Evolutionary conservation across 2,888 invertebrate genomes (phyloP), one percentile per base, ranked within the genome.

Genomic region (Erebia ligea): DNA sequence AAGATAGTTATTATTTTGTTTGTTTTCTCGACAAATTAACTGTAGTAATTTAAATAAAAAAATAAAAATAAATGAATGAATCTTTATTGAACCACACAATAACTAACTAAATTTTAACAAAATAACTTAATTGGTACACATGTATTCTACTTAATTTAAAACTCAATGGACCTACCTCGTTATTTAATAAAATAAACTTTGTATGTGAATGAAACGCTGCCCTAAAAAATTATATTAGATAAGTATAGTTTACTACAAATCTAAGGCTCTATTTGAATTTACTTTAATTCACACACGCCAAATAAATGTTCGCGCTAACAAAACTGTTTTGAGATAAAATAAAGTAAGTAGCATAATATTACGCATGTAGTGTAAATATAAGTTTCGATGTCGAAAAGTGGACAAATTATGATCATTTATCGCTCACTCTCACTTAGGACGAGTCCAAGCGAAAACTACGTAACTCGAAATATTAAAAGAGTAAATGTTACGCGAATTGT

Each of bases 401-500:
- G 63, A 74, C 72, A 74, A 72, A 72, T 74, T 74, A 74, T 66
- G 65, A 70, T 25, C 62, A 56, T 70, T 72, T 74, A 70, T 74
- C 70, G 68, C 52, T 64, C 70, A 74, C 74, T 74, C 70, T 74
- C 74, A 57, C 74, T 61, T 10, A 52, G 21, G 57, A 52, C 72
- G 25, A 48, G 58, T 52, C 69, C 13, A 17, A 19, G 71, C 13
- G 54, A 56, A 40, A 64, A 50, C 21, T 64, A 45, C 63, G 68
- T 67, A 67, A 67, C 59, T 42, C 50, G 54, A 57, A 62, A 67
- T 70, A 74, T 72, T 67, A 62, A 50, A 67, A 70, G 68, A 61
- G 66, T 70, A 69, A 74, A 70, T 64, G 57, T 71, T 69, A 57
- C 68, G 70, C 67, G 70, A 68, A 72, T 62, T 42, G 64, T 69